phyloP scores from a whole-genome alignment of 2,797 vertebrate genomes.

The Gallinago solitaria region DNA sequence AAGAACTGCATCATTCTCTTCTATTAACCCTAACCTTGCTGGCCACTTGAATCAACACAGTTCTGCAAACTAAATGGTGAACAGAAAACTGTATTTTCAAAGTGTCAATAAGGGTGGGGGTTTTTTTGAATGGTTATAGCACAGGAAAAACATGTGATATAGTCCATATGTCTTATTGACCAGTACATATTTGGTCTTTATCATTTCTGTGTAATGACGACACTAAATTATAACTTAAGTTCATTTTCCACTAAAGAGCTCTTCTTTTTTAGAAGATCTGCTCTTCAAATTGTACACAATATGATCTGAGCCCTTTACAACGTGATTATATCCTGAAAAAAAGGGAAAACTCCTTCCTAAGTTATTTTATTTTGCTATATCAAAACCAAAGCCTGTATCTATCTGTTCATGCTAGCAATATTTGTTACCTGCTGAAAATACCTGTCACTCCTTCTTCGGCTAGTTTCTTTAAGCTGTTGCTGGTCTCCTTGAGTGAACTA shows the following conservation, averaged over 20 bases:
- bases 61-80: neutral
- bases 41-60: neutral
- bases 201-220: neutral
- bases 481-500: neutral
- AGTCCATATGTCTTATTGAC: neutral
- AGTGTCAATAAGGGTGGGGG: rapidly evolving
- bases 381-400: neutral
- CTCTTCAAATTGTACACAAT: neutral
- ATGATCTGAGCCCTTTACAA: neutral
- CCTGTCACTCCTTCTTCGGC: neutral
- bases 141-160: neutral
- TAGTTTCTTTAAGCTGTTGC: neutral
- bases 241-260: neutral
- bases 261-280: neutral
- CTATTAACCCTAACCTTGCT: slow-evolving; percentile 15
- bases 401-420: neutral
- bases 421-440: neutral
- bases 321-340: neutral
- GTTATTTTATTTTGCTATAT: neutral
- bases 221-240: neutral
- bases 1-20: neutral
- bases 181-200: neutral
- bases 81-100: neutral
- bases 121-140: neutral
- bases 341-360: neutral